Evolutionary conservation across 2,888 invertebrate species (phyloP), one percentile per base, ranked within the genome.

Genomic region (Phortica magna): DNA sequence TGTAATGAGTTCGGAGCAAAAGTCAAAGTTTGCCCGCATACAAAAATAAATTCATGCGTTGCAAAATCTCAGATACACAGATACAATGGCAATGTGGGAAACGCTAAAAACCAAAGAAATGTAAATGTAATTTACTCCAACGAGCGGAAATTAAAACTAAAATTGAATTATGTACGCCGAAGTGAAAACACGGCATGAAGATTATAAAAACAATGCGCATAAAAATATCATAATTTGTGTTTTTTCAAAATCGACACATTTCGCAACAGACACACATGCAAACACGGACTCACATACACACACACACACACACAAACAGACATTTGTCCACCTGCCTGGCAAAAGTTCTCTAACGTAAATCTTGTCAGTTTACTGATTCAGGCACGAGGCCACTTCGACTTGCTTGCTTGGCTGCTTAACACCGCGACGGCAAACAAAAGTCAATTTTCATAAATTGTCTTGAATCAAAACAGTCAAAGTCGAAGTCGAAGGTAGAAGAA

Each of bases 121-220:
- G 48, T 48, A 84, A 88, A 88, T 83, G 82, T 83, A 88, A 88
- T 88, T 84, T 83, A 83, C 80, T 80, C 79, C 83, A 80, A 80
- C 83, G 79, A 88, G 77, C 89, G 89, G 89, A 88, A 89, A 89
- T 88, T 88, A 88, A 89, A 83, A 83, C 81, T 83, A 87, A 89
- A 89, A 89, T 87, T 89, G 89, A 88, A 85, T 88, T 88, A 89
- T 88, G 89, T 82, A 57, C 65, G 43, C 64, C 14, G 22, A n/a
- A 22, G 72, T 74, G 72, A 76, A 48, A 77, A 42, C 74, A 65
- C 6, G 41, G 17, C 43, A 68, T 22, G 7, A 17, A 61, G 19
- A 7, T 61, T 7, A 61, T 22, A 17, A 19, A 61, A 61, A 61
- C 61, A 61, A 22, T 17, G 22, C 61, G 4, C 48, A 48, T 14